phyloP scores from a whole-genome alignment of 2,888 invertebrate species.

The Sinelater perroti region DNA sequence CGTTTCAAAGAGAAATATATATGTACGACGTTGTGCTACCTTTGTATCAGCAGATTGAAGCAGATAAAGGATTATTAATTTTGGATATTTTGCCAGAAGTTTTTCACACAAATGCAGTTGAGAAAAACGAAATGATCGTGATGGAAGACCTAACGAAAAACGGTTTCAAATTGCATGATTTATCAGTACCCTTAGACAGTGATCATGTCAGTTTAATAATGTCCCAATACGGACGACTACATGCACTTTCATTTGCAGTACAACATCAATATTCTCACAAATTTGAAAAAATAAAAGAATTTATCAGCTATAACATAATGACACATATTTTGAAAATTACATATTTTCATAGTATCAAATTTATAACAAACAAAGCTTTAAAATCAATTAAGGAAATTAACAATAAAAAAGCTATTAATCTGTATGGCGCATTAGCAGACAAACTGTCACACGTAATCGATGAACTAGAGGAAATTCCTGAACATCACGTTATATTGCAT shows the following conservation, averaged over 20 bases:
- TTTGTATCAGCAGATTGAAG: neutral
- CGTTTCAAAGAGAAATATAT: conserved; percentile 20
- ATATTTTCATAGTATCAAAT: too few species aligned
- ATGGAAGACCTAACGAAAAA: conserved; percentile 5
- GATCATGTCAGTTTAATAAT: conserved; percentile 2
- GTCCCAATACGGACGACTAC: neutral
- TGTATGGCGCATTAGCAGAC: too few species aligned
- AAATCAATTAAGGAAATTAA: too few species aligned
- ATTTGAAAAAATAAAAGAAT: too few species aligned
- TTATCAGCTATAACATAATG: too few species aligned
- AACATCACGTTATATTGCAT: conserved; percentile 25
- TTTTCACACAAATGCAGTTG: conserved; percentile 39
- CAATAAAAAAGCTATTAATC: too few species aligned
- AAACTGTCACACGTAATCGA: too few species aligned
- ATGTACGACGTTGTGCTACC: conserved; percentile 21
- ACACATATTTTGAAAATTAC: too few species aligned
- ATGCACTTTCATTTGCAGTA: conserved; percentile 7
- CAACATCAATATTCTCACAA: neutral
- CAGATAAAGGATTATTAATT: conserved; percentile 34
- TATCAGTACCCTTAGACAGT: neutral
- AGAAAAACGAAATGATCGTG: conserved; percentile 4
- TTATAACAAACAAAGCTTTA: too few species aligned
- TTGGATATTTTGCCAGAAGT: conserved; percentile 44
- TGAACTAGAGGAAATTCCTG: too few species aligned
- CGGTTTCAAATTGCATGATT: neutral